A percentile compares a stretch with the other conserved stretches of the same genome.
Conservation (phyloP, 2,113 vertebrate genomes). For the Percopsis transmontana region DNA sequence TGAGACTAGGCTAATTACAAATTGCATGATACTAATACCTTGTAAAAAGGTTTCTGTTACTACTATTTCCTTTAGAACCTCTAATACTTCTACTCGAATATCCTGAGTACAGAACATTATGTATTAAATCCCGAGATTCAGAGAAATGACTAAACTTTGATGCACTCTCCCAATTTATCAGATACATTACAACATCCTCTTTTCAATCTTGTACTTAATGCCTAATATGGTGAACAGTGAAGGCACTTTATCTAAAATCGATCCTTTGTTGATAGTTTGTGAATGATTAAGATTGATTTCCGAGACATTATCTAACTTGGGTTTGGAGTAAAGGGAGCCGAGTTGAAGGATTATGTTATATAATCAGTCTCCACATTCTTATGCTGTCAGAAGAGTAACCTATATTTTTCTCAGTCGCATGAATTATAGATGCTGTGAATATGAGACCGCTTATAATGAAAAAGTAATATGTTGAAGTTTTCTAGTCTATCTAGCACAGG, state of each 20-base stretch:
- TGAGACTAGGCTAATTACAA: too few relatives aligned
- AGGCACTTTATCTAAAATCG: conserved; percentile 12
- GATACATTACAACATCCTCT: not conserved
- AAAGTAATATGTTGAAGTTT: conserved; percentile 51
- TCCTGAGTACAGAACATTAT: not conserved
- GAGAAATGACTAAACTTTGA: not conserved
- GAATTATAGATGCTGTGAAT: conserved; percentile 59
- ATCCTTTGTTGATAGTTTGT: conserved; percentile 34
- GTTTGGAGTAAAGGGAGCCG: conserved; percentile 45
- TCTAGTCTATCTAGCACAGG: conserved; percentile 36
- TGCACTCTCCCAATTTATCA: not conserved
- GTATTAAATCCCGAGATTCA: not conserved
- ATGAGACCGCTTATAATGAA: conserved; percentile 63
- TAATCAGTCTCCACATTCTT: conserved; percentile 59
- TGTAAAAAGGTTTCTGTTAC: too few relatives aligned
- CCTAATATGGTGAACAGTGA: not conserved
- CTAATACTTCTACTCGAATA: too few relatives aligned
- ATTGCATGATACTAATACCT: too few relatives aligned
- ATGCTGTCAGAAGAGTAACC: conserved; percentile 58
- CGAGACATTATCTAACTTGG: conserved; percentile 58
- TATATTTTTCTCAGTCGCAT: conserved; percentile 45
- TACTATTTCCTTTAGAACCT: too few relatives aligned
- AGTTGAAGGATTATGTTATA: conserved; percentile 55
- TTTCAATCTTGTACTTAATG: not conserved
- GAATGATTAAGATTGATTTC: conserved; percentile 47